Evolutionary conservation across 2,113 vertebrate species (phyloP).

Genomic region (Aythya baeri): DNA sequence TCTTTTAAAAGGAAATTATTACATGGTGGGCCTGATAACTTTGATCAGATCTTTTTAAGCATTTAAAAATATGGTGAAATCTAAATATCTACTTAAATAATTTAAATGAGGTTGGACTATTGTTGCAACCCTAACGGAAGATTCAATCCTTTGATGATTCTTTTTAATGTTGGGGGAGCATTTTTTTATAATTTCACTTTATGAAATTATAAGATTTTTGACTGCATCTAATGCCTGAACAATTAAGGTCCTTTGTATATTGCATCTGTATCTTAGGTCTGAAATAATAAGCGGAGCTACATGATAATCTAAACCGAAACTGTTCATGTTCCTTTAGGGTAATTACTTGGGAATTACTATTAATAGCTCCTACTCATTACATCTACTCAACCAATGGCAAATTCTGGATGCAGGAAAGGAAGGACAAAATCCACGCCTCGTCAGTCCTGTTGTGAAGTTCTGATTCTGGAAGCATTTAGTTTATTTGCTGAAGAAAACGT

Average conservation of each 20-base stretch:
- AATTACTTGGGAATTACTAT: background rate
- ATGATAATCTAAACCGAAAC: constrained; percentile 2
- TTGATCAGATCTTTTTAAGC: background rate
- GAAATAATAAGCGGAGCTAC: background rate
- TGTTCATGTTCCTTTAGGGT: background rate
- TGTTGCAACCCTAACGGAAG: background rate
- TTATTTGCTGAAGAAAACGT: background rate
- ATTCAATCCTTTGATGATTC: background rate
- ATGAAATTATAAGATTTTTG: background rate
- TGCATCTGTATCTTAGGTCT: background rate
- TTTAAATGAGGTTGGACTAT: background rate
- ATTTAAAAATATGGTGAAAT: background rate
- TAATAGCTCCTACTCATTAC: background rate
- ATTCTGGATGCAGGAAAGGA: background rate
- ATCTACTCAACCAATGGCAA: background rate
- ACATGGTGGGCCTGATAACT: background rate
- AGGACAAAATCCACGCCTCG: background rate
- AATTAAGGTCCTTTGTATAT: background rate
- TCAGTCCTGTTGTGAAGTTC: background rate
- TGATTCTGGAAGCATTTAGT: background rate
- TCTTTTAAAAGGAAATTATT: background rate
- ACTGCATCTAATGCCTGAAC: background rate
- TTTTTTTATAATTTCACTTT: background rate
- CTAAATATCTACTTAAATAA: background rate
- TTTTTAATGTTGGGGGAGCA: background rate